These are phyloP conservation scores for Uropsilus gracilis DNA, from an alignment of 2,113 vertebrate species.

Conservation along the genomic window DNA sequence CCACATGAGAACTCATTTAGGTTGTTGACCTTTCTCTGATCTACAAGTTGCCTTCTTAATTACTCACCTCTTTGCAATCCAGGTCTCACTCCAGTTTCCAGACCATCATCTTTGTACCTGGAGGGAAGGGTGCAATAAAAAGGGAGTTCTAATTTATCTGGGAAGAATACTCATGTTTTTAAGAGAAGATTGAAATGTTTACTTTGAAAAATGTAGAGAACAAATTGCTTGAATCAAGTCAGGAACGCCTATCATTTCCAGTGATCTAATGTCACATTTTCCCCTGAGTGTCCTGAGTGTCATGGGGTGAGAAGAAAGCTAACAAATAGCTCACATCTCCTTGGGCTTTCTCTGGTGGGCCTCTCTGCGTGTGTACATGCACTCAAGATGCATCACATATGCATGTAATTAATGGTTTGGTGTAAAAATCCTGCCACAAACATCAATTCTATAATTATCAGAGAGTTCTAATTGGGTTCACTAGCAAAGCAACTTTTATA, in stretches of 20 bases:
- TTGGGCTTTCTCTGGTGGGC: not conserved
- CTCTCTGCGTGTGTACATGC: not conserved
- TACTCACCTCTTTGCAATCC: not conserved
- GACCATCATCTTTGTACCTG: no score
- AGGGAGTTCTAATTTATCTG: not conserved
- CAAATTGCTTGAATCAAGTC: not conserved
- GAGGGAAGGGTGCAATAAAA: no score
- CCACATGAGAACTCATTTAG: not conserved
- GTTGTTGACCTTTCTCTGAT: not conserved
- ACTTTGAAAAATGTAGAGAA: slow-evolving; percentile 7
- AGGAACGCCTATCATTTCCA: not conserved
- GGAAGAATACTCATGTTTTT: slow-evolving; percentile 15
- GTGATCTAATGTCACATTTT: not conserved
- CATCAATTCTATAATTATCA: not conserved
- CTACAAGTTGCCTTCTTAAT: not conserved
- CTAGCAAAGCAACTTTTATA: slow-evolving; percentile 37
- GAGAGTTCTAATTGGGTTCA: not conserved
- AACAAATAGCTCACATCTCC: not conserved
- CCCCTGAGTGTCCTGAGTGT: slow-evolving; percentile 1
- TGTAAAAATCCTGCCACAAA: not conserved
- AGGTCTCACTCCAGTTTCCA: not conserved
- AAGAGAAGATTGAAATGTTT: not conserved
- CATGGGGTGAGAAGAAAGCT: not conserved
- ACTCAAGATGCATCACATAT: not conserved
- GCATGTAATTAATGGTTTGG: not conserved